phyloP scores from a whole-genome alignment of 2,888 invertebrate species.

The Anarsia innoxiella region DNA sequence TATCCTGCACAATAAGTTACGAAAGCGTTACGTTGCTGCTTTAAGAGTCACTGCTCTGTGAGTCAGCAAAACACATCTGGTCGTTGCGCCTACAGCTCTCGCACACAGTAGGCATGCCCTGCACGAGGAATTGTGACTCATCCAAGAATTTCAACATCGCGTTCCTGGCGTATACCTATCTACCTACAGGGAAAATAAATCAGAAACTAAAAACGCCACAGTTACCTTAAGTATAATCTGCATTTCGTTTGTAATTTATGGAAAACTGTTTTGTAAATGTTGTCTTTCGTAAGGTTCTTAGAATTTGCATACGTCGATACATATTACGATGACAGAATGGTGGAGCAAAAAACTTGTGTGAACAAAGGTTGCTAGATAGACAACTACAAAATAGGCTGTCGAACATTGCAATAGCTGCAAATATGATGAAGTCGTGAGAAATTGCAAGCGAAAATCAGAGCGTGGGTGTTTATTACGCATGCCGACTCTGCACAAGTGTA shows the following conservation, averaged over 20 bases:
- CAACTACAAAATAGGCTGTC: slow-evolving; percentile 42
- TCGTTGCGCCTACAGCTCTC: slow-evolving; percentile 40
- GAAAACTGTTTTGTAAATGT: slow-evolving; percentile 34
- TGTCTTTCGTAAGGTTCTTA: too few relatives aligned
- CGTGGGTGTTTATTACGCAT: slow-evolving; percentile 63
- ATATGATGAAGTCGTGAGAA: slow-evolving; percentile 60
- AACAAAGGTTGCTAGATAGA: slow-evolving; percentile 43
- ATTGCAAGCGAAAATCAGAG: slow-evolving; percentile 54
- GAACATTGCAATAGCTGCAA: slow-evolving; percentile 42
- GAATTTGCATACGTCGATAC: slow-evolving; percentile 46
- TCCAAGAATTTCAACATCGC: slow-evolving; percentile 46
- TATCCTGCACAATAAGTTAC: slow-evolving; percentile 31
- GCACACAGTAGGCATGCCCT: slow-evolving; percentile 16
- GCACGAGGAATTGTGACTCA: slow-evolving; percentile 53
- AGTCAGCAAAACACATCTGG: slow-evolving; percentile 60
- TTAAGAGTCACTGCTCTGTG: slow-evolving; percentile 46
- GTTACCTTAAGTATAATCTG: too few relatives aligned
- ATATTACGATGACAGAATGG: slow-evolving; percentile 29
- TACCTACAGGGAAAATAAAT: too few relatives aligned
- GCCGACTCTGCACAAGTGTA: slow-evolving; percentile 48
- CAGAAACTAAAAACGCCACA: too few relatives aligned
- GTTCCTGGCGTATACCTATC: slow-evolving; percentile 31
- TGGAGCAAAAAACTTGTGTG: slow-evolving; percentile 46
- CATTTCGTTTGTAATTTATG: slow-evolving; percentile 30
- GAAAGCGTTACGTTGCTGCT: slow-evolving; percentile 35